Percentiles rank a stretch among this genome's conserved stretches.
Conservation (phyloP, 53 echinoderm and acorn worm genomes). For the Zoroaster sp. region DNA sequence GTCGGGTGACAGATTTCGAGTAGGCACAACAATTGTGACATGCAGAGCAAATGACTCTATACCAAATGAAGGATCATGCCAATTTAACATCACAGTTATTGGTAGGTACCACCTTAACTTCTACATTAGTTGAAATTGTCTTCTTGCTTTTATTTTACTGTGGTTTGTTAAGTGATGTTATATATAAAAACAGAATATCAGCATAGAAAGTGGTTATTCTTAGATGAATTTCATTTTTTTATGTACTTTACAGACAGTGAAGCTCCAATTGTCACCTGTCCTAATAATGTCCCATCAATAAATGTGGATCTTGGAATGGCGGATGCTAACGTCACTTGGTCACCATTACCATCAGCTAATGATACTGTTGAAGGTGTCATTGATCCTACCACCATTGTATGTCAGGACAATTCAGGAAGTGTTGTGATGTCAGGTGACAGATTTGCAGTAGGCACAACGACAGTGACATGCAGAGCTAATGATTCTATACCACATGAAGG, state of each 20-base stretch:
- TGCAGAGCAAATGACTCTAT: not conserved
- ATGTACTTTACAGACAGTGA: not conserved
- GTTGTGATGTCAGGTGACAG: not conserved
- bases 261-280: not conserved
- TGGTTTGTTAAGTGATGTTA: too few relatives aligned
- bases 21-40: not conserved
- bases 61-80: not conserved
- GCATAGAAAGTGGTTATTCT: too few relatives aligned
- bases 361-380: not conserved
- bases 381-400: not conserved
- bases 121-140: too few relatives aligned
- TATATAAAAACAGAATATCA: too few relatives aligned
- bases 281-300: not conserved
- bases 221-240: too few relatives aligned
- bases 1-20: not conserved
- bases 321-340: not conserved
- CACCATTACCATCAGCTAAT: not conserved
- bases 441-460: not conserved
- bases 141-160: too few relatives aligned
- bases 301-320: not conserved
- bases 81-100: not conserved
- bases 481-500: not conserved
- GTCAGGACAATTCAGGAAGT: not conserved
- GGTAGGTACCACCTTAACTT: too few relatives aligned
- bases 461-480: conserved; percentile 1